Base-by-base conservation (phyloP, 92 coral and sea anemone species). In the Bergia puertoricense region DNA sequence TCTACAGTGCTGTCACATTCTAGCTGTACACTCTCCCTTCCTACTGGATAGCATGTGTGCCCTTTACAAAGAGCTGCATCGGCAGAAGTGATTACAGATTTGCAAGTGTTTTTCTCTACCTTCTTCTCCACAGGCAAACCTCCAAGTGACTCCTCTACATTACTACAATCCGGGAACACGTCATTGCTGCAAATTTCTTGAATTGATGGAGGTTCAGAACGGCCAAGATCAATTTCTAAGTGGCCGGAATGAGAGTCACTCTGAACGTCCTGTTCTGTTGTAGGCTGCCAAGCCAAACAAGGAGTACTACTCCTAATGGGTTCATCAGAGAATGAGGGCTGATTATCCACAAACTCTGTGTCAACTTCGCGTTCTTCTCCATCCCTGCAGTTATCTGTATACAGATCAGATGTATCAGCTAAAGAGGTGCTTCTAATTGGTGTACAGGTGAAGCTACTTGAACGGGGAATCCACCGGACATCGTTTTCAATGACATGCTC, bases 401-500 rank as follows among this genome's bases (percentile, higher is more conserved):
- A 67, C 86, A 43, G 76, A 1, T 43, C 86, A 42, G 54, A 40
- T 38, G 74, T 50, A 45, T 83, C 86, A 44, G 51, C 78, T 69
- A 39, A 46, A n/a, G 73, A 43, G 16, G 36, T 69, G 66, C n/a
- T 72, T 83, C 74, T 83, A 8, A 59, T 65, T 43, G 74, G 85
- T 38, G 76, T 44, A 83, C 86, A 68, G 36, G 77, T n/a, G 54
- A 68, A 67, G 59, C 86, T 83, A 39, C 77, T 45, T 67, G 86
- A 68, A 68, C 78, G 77, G 16, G 86, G 79, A 30, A 36, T 54
- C 5, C 7, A 30, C 69, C 16, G 57, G 44, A 59, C 30, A 11
- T 80, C 73, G 4, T 36, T 13, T 44, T 46, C 74, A 83, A 18
- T 72, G 36, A 11, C 78, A 14, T 38, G 18, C 38, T 74, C 39